Conservation (phyloP, 2,888 invertebrate species). For the Xiphydria camelus region DNA sequence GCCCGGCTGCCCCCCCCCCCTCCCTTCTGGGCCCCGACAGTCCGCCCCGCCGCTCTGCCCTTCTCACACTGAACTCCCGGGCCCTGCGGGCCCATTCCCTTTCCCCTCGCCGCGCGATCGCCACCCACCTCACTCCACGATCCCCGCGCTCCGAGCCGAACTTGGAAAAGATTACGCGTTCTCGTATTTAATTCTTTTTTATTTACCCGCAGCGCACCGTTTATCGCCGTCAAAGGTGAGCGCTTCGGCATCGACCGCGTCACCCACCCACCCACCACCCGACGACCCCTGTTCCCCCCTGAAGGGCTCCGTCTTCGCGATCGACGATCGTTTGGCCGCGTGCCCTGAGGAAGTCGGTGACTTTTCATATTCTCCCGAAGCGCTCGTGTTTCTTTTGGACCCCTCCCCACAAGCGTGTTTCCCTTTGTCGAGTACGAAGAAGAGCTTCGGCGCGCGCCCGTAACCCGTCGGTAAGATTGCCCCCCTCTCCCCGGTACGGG, state of each 20-base stretch:
- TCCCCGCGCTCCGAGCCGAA: constrained; percentile 7
- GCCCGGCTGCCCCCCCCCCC: constrained; percentile 23
- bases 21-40: constrained; percentile 8
- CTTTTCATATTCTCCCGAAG: too few species aligned
- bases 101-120: constrained; percentile 2
- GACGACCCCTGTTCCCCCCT: not conserved
- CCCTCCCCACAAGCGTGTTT: too few species aligned
- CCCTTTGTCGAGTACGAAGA: too few species aligned
- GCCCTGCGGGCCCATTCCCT: constrained; percentile 14
- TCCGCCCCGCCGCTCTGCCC: constrained; percentile 13
- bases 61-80: constrained; percentile 15
- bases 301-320: not conserved
- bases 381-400: too few species aligned
- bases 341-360: too few species aligned
- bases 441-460: too few species aligned
- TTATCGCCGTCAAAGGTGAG: constrained; percentile 4
- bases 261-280: not conserved
- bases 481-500: too few species aligned
- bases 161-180: constrained; percentile 19
- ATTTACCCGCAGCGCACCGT: not conserved
- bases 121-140: not conserved
- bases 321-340: too few species aligned
- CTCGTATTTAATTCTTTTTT: constrained; percentile 22
- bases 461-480: too few species aligned
- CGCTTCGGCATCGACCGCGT: not conserved